These are phyloP conservation scores for Centropyge bicolor DNA, from an alignment of 2,797 vertebrate species.

Conservation along the genomic window DNA sequence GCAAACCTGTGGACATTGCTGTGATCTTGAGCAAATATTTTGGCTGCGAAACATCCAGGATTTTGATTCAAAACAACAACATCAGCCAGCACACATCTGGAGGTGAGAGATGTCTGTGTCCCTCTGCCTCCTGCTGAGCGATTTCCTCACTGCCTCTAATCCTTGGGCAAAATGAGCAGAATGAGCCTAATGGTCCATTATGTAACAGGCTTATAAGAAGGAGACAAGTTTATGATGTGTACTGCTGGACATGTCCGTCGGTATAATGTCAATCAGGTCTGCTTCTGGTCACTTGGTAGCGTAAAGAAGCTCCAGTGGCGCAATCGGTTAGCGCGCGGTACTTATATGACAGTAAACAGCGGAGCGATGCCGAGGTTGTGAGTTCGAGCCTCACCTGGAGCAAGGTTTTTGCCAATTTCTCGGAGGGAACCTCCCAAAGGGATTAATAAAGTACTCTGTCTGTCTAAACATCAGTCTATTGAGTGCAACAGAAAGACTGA, in stretches of 20 bases:
- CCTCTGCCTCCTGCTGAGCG: constrained; percentile 5
- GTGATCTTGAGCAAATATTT: constrained; percentile 18
- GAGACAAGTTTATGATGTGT: constrained; percentile 30
- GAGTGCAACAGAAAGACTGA: background rate
- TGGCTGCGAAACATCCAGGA: background rate
- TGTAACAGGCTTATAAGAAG: constrained; percentile 41
- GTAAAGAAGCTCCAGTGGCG: too few relatives aligned
- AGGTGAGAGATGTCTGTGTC: background rate
- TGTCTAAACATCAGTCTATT: constrained; percentile 19
- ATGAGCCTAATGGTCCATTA: constrained; percentile 46
- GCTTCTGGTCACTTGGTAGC: background rate
- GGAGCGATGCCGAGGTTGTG: too few relatives aligned
- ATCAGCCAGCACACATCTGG: background rate
- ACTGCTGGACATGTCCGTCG: constrained; percentile 27
- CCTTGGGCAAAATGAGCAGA: constrained; percentile 25
- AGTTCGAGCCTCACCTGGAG: too few relatives aligned
- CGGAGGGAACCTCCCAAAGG: too few relatives aligned
- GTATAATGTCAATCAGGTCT: background rate
- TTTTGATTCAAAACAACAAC: constrained; percentile 8
- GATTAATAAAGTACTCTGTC: too few relatives aligned
- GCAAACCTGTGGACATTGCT: background rate
- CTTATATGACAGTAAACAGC: too few relatives aligned
- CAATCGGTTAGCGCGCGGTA: too few relatives aligned
- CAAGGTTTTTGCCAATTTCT: too few relatives aligned
- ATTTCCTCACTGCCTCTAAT: constrained; percentile 36